Evolutionary conservation across 2,113 vertebrate species (phyloP).

Genomic region (Motacilla alba): DNA sequence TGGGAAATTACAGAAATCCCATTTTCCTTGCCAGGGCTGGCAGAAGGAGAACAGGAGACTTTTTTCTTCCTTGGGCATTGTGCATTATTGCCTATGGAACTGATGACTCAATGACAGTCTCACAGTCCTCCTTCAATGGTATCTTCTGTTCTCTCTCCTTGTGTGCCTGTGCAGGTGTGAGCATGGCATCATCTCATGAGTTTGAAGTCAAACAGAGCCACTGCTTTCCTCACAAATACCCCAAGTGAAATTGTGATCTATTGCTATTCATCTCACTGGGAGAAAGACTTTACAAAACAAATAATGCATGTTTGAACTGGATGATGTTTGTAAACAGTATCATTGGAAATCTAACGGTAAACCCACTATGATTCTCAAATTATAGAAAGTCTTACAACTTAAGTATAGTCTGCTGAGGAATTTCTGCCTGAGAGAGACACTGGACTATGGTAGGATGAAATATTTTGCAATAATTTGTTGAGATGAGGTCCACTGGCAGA

Average conservation of each 20-base stretch:
- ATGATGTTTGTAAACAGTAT: neutral
- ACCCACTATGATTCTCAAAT: neutral
- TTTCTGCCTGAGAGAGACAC: neutral
- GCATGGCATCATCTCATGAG: neutral
- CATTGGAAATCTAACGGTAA: neutral
- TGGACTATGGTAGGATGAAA: neutral
- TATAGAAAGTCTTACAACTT: neutral
- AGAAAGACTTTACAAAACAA: neutral
- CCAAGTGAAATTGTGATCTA: neutral
- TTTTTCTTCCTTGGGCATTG: neutral
- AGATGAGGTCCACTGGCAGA: neutral
- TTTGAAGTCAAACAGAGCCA: neutral
- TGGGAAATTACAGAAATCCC: neutral
- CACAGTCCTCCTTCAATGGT: neutral
- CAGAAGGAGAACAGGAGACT: neutral
- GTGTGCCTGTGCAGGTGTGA: neutral
- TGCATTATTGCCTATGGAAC: neutral
- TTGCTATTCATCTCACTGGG: neutral
- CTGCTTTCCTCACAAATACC: neutral
- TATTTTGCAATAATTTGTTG: neutral
- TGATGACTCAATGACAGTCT: neutral
- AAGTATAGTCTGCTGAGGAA: neutral
- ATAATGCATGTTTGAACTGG: neutral
- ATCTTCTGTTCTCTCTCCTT: neutral
- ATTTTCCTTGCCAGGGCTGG: neutral